A percentile compares a stretch with the other conserved stretches of the same genome.
phyloP scores from a whole-genome alignment of 2,888 invertebrate genomes.

The Platycheirus albimanus region DNA sequence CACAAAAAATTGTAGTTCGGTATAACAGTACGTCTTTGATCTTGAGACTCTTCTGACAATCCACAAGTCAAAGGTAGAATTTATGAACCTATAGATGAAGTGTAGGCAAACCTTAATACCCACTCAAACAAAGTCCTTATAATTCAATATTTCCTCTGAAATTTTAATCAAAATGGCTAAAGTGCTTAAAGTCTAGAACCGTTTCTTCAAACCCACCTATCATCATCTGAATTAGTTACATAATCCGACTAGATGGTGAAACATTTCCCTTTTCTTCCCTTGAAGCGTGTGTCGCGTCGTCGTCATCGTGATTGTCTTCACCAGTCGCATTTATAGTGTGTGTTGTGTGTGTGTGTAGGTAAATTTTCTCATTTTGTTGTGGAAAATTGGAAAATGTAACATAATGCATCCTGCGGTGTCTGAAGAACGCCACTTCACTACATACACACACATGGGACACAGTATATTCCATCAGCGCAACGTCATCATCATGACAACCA shows the following conservation, averaged over 20 bases:
- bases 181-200: not conserved
- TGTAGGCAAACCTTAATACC: not conserved
- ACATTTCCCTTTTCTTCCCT: not conserved
- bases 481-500: conserved; percentile 33
- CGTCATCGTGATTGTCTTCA: no score
- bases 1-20: no score
- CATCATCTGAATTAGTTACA: conserved; percentile 4
- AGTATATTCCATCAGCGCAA: conserved; percentile 1
- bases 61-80: no score
- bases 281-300: no score
- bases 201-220: not conserved
- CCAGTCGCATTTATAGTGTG: no score
- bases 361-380: conserved; percentile 32
- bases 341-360: not conserved
- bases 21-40: no score
- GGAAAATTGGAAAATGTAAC: conserved; percentile 62
- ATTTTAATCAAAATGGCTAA: conserved; percentile 26
- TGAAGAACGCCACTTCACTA: not conserved
- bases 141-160: conserved; percentile 10
- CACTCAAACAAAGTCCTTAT: conserved; percentile 14
- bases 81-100: no score
- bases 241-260: conserved; percentile 25
- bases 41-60: no score
- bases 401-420: conserved; percentile 55
- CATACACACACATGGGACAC: no score